Conservation (phyloP, 1,140 invertebrate species). For the Ganaspis sp. region DNA sequence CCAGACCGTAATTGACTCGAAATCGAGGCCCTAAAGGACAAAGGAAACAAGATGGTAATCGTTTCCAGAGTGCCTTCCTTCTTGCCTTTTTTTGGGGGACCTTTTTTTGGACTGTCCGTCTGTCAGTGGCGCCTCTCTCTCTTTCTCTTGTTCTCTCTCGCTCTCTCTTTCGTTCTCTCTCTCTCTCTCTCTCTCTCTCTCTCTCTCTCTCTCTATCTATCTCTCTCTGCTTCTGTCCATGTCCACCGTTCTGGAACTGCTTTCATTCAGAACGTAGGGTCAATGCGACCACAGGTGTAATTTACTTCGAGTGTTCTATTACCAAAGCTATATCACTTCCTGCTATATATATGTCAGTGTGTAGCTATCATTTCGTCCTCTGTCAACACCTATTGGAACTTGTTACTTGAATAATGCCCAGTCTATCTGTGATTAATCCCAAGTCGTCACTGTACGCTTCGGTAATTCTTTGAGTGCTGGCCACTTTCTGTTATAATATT, state of each 20-base stretch:
- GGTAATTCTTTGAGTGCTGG: neutral
- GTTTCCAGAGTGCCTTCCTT: neutral
- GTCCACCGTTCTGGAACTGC: constrained; percentile 15
- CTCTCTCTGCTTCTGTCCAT: constrained; percentile 4
- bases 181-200: too few relatives aligned
- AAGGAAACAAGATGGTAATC: neutral
- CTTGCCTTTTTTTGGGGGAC: neutral
- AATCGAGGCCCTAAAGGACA: neutral
- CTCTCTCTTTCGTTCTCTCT: too few relatives aligned
- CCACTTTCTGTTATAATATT: too few relatives aligned
- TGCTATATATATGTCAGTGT: neutral
- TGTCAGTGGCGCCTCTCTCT: neutral
- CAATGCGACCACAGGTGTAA: constrained; percentile 23
- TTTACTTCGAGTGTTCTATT: constrained; percentile 14
- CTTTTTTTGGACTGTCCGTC: constrained; percentile 1
- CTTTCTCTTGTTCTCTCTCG: too few relatives aligned
- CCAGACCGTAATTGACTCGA: neutral
- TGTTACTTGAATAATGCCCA: neutral
- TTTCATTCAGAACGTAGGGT: constrained; percentile 24
- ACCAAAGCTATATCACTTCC: constrained; percentile 10
- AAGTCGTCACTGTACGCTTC: neutral
- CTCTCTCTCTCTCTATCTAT: too few relatives aligned
- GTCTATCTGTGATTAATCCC: neutral
- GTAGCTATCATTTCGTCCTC: neutral
- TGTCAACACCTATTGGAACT: constrained; percentile 1